Base-by-base conservation (phyloP, 2,888 invertebrate species). In the Tenthredo distinguenda region DNA sequence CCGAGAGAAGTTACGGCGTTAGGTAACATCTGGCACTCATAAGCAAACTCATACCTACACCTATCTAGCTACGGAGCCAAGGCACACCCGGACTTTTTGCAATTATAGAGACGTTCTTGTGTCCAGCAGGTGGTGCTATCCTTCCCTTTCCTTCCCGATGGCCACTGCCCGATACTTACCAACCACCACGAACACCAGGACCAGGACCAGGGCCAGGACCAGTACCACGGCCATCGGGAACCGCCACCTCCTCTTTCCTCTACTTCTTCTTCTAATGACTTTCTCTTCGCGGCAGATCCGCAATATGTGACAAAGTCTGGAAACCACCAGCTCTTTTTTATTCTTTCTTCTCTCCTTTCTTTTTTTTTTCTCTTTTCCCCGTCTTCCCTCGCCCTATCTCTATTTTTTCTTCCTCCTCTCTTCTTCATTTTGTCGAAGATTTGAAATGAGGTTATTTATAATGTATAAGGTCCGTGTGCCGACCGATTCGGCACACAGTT, bases 101-200 rank as follows among this genome's bases (percentile, higher is more conserved):
- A 88, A 87, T 88, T 88, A 87, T 87, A 86, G 83, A 88, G 86
- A 87, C 86, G 47, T 87, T 87, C 85, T 79, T 84, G 84, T 58
- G 68, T 55, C 68, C 85, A 74, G n/a, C 55, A 71, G 74, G 62
- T 84, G 71, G 74, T 77, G 47, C 62, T 68, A 40, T 71, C 47
- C 26, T 58, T 47, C 68, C 34, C 21, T 43, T 43, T 34, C 7
- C 68, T 68, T 77, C 77, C 18, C 55, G 12, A 18, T 71, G 85
- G 71, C 65, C 77, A 43, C 68, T 37, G 18, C 65, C 81, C 71
- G 86, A 65, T 86, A 62, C 79, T 71, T 65, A 76, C 85, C 85
- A 43, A 68, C 81, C 83, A 58, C 68, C 62, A 26, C 7, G 12
- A 43, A 10, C 43, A 43, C 43, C 5, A 37, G 37, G 37, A 43